Evolutionary conservation across 2,888 invertebrate species (phyloP).

Genomic region (Pimpla rufipes): DNA sequence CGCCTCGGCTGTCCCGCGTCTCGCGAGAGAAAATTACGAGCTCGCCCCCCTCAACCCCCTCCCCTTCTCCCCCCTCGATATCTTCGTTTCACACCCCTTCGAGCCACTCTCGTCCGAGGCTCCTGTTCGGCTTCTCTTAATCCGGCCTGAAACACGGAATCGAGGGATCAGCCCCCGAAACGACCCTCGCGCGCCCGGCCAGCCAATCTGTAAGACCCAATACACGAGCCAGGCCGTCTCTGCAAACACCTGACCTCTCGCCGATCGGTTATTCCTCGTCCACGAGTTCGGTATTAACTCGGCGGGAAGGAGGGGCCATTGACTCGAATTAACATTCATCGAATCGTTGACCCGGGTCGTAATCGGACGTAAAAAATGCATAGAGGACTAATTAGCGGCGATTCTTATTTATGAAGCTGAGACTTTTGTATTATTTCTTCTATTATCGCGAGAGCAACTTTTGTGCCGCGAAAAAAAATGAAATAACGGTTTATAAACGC

Average conservation of each 20-base stretch:
- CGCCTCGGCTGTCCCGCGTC: conserved; percentile 32
- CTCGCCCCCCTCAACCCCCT: neutral
- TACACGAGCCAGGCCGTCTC: neutral
- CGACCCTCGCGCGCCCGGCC: conserved; percentile 23
- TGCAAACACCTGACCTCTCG: conserved; percentile 30
- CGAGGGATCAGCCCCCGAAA: conserved; percentile 53
- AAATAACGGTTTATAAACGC: neutral
- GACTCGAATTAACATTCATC: conserved; percentile 48
- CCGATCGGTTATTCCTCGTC: conserved; percentile 20
- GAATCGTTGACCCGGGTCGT: conserved; percentile 26
- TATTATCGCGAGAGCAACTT: neutral
- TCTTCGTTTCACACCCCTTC: conserved; percentile 56
- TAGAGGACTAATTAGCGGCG: conserved; percentile 42
- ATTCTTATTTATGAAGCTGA: conserved; percentile 18
- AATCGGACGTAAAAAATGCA: conserved; percentile 29
- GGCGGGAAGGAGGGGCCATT: neutral
- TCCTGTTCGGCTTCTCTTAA: conserved; percentile 31
- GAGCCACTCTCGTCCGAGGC: conserved; percentile 1
- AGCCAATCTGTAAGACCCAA: conserved; percentile 33
- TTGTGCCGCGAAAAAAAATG: neutral
- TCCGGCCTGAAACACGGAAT: conserved; percentile 51
- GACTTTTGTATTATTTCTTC: conserved; percentile 2
- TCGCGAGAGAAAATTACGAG: conserved; percentile 26
- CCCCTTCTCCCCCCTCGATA: conserved; percentile 26
- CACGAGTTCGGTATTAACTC: conserved; percentile 1